Percentiles rank a stretch among this genome's conserved stretches.
Evolutionary conservation across 2,888 invertebrate genomes (phyloP).

Genomic region (Chorisops tibialis): DNA sequence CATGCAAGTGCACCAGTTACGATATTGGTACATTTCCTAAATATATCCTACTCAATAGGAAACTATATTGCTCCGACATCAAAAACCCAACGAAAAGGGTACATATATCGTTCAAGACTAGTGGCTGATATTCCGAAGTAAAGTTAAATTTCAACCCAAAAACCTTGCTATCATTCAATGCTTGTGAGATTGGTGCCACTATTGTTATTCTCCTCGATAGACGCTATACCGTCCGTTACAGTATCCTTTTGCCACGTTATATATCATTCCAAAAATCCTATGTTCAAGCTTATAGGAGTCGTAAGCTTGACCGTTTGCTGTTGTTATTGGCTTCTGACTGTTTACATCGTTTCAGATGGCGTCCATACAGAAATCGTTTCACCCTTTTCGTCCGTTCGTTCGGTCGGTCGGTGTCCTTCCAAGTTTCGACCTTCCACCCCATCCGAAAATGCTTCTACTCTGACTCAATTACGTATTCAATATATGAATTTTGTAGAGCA

Average conservation of each 20-base stretch:
- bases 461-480: conserved; percentile 39
- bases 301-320: not conserved
- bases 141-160: conserved; percentile 15
- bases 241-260: conserved; percentile 1
- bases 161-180: not conserved
- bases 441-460: not conserved
- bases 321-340: conserved; percentile 23
- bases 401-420: conserved; percentile 4
- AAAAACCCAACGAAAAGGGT: conserved; percentile 12
- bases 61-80: conserved; percentile 4
- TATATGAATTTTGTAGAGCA: conserved; percentile 39
- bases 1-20: conserved; percentile 4
- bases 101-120: conserved; percentile 1
- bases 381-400: conserved; percentile 6
- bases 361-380: conserved; percentile 4
- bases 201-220: conserved; percentile 3
- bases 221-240: not conserved
- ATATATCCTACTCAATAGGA: conserved; percentile 12
- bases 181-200: not conserved
- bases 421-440: conserved; percentile 10
- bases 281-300: conserved; percentile 5
- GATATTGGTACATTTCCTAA: not conserved
- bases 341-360: conserved; percentile 18
- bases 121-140: conserved; percentile 17
- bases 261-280: conserved; percentile 18